phyloP scores from a whole-genome alignment of 1,140 invertebrate species.

The Lepidurus apus region DNA sequence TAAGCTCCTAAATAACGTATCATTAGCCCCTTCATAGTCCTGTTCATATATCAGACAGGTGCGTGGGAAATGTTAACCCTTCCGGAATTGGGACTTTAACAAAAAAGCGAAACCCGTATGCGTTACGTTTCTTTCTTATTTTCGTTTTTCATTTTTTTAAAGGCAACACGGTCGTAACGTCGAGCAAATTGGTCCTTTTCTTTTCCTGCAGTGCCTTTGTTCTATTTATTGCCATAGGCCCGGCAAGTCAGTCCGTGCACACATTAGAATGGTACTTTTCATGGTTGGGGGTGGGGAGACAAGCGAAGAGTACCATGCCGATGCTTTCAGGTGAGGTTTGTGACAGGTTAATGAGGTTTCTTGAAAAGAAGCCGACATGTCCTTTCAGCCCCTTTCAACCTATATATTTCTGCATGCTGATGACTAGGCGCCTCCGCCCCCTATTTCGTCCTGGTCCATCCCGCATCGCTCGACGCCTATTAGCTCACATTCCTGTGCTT shows the following conservation, averaged over 20 bases:
- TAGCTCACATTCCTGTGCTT: background rate
- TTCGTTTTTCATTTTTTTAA: background rate
- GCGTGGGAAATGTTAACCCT: no score
- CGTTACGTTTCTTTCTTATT: no score
- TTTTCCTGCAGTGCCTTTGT: background rate
- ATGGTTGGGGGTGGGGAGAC: background rate
- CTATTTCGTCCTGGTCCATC: background rate
- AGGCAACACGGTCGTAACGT: background rate
- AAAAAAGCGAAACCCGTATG: no score
- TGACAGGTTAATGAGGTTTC: conserved; percentile 10
- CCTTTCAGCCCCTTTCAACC: conserved; percentile 21
- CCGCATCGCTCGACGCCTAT: background rate
- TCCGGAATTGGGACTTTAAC: no score
- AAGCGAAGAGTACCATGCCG: background rate
- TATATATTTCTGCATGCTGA: conserved; percentile 1
- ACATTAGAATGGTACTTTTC: conserved; percentile 14
- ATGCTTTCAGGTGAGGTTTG: conserved; percentile 18
- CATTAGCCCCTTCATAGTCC: no score
- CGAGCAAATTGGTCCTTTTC: background rate
- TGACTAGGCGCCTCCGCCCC: background rate
- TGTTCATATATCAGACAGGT: no score
- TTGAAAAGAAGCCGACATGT: background rate
- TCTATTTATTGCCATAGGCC: background rate
- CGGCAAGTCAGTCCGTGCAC: conserved; percentile 4
- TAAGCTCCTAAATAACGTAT: no score